Evolutionary conservation across 1,140 invertebrate genomes (phyloP).

Genomic region (Caenorhabditis brenneri): DNA sequence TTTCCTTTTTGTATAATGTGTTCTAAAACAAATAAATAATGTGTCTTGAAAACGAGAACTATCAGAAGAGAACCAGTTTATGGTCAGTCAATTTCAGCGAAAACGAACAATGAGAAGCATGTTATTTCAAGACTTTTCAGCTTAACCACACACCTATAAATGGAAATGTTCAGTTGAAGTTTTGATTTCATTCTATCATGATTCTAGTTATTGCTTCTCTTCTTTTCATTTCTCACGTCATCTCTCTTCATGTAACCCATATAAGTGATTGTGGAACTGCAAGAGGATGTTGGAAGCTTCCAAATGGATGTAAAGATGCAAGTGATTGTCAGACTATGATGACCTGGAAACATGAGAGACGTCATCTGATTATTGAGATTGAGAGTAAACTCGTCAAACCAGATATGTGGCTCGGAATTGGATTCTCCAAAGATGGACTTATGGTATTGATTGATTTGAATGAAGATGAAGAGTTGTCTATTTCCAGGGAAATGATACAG

Average conservation of each 20-base stretch:
- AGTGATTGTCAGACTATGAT: slow-evolving; percentile 55
- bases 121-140: slow-evolving; percentile 33
- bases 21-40: background rate
- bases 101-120: background rate
- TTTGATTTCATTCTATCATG: background rate
- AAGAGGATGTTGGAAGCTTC: slow-evolving; percentile 58
- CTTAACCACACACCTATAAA: slow-evolving; percentile 7
- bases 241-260: background rate
- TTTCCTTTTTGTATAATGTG: slow-evolving; percentile 49
- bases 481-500: slow-evolving; percentile 60
- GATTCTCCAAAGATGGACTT: slow-evolving; percentile 52
- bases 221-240: background rate
- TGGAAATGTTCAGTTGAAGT: background rate
- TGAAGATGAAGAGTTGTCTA: background rate
- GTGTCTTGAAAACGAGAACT: background rate
- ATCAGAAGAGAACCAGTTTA: slow-evolving; percentile 22
- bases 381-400: slow-evolving; percentile 39
- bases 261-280: slow-evolving; percentile 49
- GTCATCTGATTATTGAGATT: slow-evolving; percentile 50
- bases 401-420: slow-evolving; percentile 55
- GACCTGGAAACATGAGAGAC: slow-evolving; percentile 50
- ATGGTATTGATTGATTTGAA: slow-evolving; percentile 52
- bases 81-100: background rate
- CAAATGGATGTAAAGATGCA: slow-evolving; percentile 48
- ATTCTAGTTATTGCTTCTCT: background rate